These are phyloP conservation scores for Drosophila carrolli DNA, from an alignment of 1,140 invertebrate genomes.

Conservation along the genomic window DNA sequence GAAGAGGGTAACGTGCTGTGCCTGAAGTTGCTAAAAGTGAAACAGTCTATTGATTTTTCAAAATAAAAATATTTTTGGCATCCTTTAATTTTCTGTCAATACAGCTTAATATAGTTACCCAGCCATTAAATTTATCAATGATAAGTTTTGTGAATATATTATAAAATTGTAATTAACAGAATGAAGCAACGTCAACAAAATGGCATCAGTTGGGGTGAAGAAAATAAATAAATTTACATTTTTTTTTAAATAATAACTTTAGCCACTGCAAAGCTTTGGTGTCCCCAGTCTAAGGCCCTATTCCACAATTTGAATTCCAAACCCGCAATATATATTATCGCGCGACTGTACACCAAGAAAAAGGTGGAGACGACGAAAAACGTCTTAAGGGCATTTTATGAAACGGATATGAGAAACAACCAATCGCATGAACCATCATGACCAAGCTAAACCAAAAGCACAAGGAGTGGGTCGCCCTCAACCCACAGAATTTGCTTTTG, in stretches of 20 bases:
- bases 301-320: conserved; percentile 17
- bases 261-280: too few species aligned
- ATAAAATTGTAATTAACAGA: too few species aligned
- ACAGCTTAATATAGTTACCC: too few species aligned
- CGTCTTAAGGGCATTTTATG: conserved; percentile 73
- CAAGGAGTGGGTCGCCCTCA: conserved; percentile 26
- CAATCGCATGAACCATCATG: conserved; percentile 62
- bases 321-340: conserved; percentile 56
- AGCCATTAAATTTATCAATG: too few species aligned
- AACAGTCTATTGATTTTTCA: conserved; percentile 71
- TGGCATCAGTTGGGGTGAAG: not conserved
- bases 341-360: conserved; percentile 39
- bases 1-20: conserved; percentile 32
- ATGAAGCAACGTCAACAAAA: not conserved
- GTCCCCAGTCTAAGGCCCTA: conserved; percentile 4
- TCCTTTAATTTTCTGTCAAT: not conserved
- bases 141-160: too few species aligned
- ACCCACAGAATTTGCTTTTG: conserved; percentile 75
- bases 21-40: conserved; percentile 58
- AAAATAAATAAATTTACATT: conserved; percentile 65
- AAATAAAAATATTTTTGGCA: conserved; percentile 10
- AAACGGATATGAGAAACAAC: conserved; percentile 81
- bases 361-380: conserved; percentile 22
- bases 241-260: conserved; percentile 32
- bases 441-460: conserved; percentile 33